These are phyloP conservation scores for Polydrusus pterygomalis DNA, from an alignment of 2,888 invertebrate species.

Conservation along the genomic window DNA sequence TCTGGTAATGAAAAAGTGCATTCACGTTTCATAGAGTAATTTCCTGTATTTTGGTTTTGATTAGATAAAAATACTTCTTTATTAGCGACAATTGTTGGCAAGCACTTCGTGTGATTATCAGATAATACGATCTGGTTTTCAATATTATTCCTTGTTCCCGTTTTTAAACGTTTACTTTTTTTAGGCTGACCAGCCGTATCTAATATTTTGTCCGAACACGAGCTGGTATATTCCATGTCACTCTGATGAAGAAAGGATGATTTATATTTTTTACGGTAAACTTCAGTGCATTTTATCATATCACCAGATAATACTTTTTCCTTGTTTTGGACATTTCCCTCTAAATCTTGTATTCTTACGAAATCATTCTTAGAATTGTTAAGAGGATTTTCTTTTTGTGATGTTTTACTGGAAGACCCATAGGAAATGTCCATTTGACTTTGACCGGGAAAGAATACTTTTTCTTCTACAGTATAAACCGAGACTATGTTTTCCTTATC, in stretches of 20 bases:
- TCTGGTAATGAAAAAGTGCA: no score
- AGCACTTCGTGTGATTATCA: neutral
- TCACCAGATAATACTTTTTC: neutral
- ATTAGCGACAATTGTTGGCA: neutral
- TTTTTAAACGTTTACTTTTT: no score
- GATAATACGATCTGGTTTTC: no score
- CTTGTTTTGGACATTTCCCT: neutral
- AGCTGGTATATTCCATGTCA: no score
- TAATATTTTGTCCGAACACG: no score
- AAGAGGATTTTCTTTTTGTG: neutral
- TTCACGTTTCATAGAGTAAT: neutral
- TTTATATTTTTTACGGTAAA: no score
- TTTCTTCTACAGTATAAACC: neutral
- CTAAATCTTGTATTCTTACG: neutral
- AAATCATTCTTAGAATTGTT: neutral
- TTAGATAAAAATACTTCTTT: neutral
- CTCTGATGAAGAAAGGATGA: no score
- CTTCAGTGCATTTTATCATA: neutral
- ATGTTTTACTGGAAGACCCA: no score
- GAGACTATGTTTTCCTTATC: neutral
- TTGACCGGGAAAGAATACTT: neutral
- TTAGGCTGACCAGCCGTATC: no score
- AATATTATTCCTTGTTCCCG: no score
- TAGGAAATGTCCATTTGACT: neutral
- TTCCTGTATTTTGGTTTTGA: neutral